A percentile compares a stretch with the other conserved stretches of the same genome.
phyloP scores from a whole-genome alignment of 2,113 vertebrate species.

The Oncorhynchus tshawytscha region DNA sequence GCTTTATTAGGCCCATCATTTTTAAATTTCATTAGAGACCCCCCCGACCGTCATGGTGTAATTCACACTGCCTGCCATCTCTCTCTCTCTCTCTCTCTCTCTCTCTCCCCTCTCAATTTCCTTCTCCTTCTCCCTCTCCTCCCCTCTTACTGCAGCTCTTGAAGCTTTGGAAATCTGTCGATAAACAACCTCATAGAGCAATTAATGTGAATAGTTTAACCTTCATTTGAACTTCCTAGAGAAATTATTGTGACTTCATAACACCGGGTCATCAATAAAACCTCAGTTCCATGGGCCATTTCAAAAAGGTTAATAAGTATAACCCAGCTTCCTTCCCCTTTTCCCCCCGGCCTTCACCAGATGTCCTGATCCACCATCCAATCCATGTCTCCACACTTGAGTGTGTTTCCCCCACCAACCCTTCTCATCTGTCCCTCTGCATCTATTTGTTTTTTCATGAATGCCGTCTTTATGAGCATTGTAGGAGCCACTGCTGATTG shows the following conservation, averaged over 20 bases:
- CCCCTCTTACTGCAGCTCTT: neutral
- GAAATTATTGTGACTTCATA: constrained; percentile 70
- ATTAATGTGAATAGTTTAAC: constrained; percentile 74
- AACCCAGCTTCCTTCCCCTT: constrained; percentile 34
- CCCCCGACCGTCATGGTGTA: too few relatives aligned
- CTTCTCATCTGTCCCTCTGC: too few relatives aligned
- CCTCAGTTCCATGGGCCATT: constrained; percentile 52
- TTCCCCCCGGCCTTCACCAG: neutral
- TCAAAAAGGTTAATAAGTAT: constrained; percentile 73
- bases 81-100: neutral
- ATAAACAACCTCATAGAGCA: constrained; percentile 59
- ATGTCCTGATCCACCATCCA: neutral
- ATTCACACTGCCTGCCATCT: constrained; percentile 11
- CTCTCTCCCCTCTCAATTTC: neutral
- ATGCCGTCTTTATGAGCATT: too few relatives aligned
- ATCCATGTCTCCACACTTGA: neutral
- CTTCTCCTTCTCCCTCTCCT: neutral
- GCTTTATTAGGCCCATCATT: too few relatives aligned
- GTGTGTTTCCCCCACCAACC: neutral
- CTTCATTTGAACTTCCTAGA: constrained; percentile 66
- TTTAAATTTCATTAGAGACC: too few relatives aligned
- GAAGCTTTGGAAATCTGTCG: constrained; percentile 44
- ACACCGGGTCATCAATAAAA: constrained; percentile 69
- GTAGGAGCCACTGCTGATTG: too few relatives aligned
- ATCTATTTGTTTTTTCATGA: too few relatives aligned